These are phyloP conservation scores for Manduca sexta DNA, from an alignment of 1,140 invertebrate species.

Conservation along the genomic window DNA sequence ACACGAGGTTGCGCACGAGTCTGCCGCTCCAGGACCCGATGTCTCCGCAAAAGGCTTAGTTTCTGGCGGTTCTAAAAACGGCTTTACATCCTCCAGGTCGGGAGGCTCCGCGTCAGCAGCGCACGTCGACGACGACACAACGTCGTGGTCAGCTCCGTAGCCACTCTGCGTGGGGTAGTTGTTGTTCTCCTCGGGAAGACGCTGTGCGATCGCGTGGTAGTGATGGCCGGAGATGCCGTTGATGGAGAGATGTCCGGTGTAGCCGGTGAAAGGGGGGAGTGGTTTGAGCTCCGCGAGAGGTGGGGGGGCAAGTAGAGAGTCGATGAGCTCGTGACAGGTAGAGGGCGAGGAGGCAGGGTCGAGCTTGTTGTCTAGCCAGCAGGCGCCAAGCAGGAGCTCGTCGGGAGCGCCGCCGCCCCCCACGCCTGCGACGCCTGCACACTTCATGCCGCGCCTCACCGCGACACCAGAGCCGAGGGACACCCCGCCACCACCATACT, in stretches of 20 bases:
- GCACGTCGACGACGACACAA: slow-evolving; percentile 80
- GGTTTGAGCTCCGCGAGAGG: slow-evolving; percentile 88
- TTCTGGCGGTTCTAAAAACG: slow-evolving; percentile 74
- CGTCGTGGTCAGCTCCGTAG: slow-evolving; percentile 76
- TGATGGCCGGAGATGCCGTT: slow-evolving; percentile 91
- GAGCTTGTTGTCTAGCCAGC: slow-evolving; percentile 73
- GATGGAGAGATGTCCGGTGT: slow-evolving; percentile 86
- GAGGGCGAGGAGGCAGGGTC: slow-evolving; percentile 50
- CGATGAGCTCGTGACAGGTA: slow-evolving; percentile 62
- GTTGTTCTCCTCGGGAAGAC: slow-evolving; percentile 79
- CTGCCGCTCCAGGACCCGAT: slow-evolving; percentile 36
- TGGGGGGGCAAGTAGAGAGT: slow-evolving; percentile 77
- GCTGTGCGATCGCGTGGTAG: slow-evolving; percentile 86
- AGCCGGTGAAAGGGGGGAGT: slow-evolving; percentile 88
- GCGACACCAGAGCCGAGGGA: slow-evolving; percentile 51
- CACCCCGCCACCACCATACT: slow-evolving; percentile 65
- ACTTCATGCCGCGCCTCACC: slow-evolving; percentile 66
- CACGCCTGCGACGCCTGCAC: slow-evolving; percentile 38
- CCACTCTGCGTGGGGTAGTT: slow-evolving; percentile 77
- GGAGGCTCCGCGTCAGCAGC: slow-evolving; percentile 73
- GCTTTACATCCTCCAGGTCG: slow-evolving; percentile 75
- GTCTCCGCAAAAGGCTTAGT: slow-evolving; percentile 62
- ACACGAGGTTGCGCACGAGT: slow-evolving; percentile 61
- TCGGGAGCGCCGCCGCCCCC: slow-evolving; percentile 43
- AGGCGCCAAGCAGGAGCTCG: slow-evolving; percentile 73